Evolutionary conservation across 2,888 invertebrate genomes (phyloP), one percentile per base, ranked within the genome.

Genomic region (Lochmaea capreae): DNA sequence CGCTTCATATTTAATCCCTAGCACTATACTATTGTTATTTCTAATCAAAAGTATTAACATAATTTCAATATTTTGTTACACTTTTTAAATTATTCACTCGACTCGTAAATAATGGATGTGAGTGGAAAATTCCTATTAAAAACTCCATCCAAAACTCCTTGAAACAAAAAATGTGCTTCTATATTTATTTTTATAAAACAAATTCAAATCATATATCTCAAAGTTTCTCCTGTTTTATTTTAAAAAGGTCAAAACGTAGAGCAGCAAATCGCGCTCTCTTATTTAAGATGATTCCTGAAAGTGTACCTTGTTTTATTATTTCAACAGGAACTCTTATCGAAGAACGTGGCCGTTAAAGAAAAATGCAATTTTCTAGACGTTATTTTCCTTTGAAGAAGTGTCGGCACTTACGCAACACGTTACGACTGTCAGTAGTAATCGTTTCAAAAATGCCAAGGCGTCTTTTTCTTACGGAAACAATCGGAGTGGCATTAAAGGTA

Each of bases 391-490:
- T 46, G 58, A 68, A 71, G 67, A 74, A 71, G 67, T 65, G 67
- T 67, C 66, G 73, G 58, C 62, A 63, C 66, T 73, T 73, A 66
- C 66, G 66, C 69, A 65, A 71, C 74, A 74, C 70, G 42, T 74
- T 61, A 63, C 70, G 67, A 74, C 69, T 58, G 68, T 71, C 67
- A 54, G 16, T 49, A 22, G 68, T 71, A 74, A 71, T 74, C 74
- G 74, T 71, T 71, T 74, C 58, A 58, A 65, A 69, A 74, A 71
- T 71, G 59, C 65, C 54, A 52, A 67, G 59, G 52, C 57, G 69
- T 33, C 67, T 22, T 70, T 69, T 69, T 54, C 52, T 59, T 43
- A 57, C 14, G 14, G 22, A 49, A 69, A 65, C 52, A 69, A 73
- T 67, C 66, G 52, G 63, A 42, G 66, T 62, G 61, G 63, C 69